A percentile compares a stretch with the other conserved stretches of the same genome.
Conservation (phyloP, 2,113 vertebrate species). For the Myodes glareolus region DNA sequence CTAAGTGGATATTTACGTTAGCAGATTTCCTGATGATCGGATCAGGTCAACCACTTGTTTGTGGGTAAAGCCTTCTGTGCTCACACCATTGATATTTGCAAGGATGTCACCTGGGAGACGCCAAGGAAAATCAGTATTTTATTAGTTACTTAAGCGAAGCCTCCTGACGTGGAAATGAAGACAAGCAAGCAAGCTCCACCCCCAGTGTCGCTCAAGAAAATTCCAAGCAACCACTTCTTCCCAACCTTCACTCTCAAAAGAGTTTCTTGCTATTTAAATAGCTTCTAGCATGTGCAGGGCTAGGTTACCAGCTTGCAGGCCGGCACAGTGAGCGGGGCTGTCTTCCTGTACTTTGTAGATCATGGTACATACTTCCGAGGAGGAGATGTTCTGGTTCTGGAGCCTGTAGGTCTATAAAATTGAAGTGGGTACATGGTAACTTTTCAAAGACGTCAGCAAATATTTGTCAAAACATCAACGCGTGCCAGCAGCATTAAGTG, state of each 20-base stretch:
- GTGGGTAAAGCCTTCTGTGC: conserved; percentile 89
- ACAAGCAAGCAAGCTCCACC: not conserved
- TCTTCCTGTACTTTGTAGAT: conserved; percentile 91
- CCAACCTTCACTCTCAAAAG: not conserved
- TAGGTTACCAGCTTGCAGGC: conserved; percentile 91
- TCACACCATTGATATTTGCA: conserved; percentile 90
- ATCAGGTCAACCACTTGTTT: conserved; percentile 92
- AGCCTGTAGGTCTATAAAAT: conserved; percentile 89
- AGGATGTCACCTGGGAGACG: conserved; percentile 91
- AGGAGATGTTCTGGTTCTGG: conserved; percentile 82
- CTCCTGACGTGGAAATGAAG: not conserved
- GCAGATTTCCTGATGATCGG: conserved; percentile 89
- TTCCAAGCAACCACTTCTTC: not conserved
- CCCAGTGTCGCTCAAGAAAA: not conserved
- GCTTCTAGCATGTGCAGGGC: conserved; percentile 1
- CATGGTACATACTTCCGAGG: conserved; percentile 89
- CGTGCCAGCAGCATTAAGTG: not conserved
- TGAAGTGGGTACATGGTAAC: conserved; percentile 31
- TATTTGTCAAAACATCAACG: conserved; percentile 21
- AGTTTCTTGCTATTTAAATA: conserved; percentile 8
- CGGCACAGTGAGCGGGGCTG: conserved; percentile 91
- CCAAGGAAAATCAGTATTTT: conserved; percentile 7
- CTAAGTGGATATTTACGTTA: conserved; percentile 87
- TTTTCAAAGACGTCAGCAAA: not conserved
- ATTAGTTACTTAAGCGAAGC: not conserved